Evolutionary conservation across 1,140 invertebrate species (phyloP), one percentile per base, ranked within the genome.

Genomic region (Tetraneura akinire): DNA sequence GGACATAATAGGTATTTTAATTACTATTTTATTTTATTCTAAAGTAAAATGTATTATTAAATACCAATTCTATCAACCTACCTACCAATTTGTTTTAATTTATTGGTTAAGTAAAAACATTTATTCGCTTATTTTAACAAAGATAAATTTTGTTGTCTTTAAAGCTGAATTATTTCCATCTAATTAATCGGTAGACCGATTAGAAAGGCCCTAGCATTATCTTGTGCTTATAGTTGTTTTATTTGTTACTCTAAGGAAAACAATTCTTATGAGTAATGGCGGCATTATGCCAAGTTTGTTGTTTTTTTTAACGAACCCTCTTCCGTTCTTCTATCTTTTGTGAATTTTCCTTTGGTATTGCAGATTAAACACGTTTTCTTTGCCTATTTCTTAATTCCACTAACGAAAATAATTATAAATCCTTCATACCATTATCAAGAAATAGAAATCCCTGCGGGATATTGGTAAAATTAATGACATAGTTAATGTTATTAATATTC

Each of bases 221-320:
- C 66, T 14, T 23, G 13, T 47, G 21, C 66, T 23, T n/a, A 8
- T 37, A 37, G 37, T 68, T 68, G 66, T 47, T 68, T 68, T 68
- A 47, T 47, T 68, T 68, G 42, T 68, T 68, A 68, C 42, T 68
- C 13, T 26, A 26, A 68, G 21, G 32, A 68, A 68, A 47, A 47
- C 66, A 68, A 68, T 68, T 68, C 42, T 47, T 68, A 68, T 68
- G 66, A 68, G 66, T 68, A 68, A 68, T 68, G 66, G 42, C 21
- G 66, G 66, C 66, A 68, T 47, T 68, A 68, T 47, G 66, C 66
- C 66, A 68, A 68, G 42, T 47, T 42, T 47, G 66, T 68, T 68
- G 66, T 68, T 68, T 68, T 64, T n/a, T 37, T 68, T 68, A 68
- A 68, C 42, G 13, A 68, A 68, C 42, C 37, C 37, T 68, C 21